A percentile compares a stretch with the other conserved stretches of the same genome.
Conservation (phyloP, 2,888 invertebrate species). For the Xestia xanthographa region DNA sequence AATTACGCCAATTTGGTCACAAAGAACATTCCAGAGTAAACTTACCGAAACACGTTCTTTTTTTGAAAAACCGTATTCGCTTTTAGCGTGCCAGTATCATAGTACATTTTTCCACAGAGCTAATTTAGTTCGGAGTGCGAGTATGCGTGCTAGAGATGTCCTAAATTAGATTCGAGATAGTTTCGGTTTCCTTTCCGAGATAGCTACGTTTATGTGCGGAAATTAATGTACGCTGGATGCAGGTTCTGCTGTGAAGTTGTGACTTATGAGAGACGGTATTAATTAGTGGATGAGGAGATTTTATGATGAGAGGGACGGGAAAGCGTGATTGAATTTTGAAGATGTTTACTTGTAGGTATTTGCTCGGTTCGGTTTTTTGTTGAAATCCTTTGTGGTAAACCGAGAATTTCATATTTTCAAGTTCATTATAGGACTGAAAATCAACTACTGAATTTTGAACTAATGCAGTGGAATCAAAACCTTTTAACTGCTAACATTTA, state of each 20-base stretch:
- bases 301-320: constrained; percentile 18
- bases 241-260: constrained; percentile 58
- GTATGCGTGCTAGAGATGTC: constrained; percentile 59
- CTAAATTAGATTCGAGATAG: constrained; percentile 74
- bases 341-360: neutral
- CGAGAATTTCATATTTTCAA: neutral
- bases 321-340: constrained; percentile 12
- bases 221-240: constrained; percentile 72
- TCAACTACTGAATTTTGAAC: neutral
- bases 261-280: constrained; percentile 50
- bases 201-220: constrained; percentile 70
- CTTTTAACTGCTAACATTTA: neutral
- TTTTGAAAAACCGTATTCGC: constrained; percentile 23
- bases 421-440: neutral
- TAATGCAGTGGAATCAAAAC: neutral
- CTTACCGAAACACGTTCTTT: constrained; percentile 40
- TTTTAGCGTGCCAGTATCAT: constrained; percentile 35
- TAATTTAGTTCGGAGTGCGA: constrained; percentile 57
- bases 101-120: constrained; percentile 48
- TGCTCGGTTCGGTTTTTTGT: neutral
- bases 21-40: constrained; percentile 48
- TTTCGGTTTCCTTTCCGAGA: constrained; percentile 66
- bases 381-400: neutral
- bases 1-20: constrained; percentile 45
- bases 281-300: constrained; percentile 45